phyloP scores from a whole-genome alignment of 2,113 vertebrate species.

The Orientallactaga bullata region DNA sequence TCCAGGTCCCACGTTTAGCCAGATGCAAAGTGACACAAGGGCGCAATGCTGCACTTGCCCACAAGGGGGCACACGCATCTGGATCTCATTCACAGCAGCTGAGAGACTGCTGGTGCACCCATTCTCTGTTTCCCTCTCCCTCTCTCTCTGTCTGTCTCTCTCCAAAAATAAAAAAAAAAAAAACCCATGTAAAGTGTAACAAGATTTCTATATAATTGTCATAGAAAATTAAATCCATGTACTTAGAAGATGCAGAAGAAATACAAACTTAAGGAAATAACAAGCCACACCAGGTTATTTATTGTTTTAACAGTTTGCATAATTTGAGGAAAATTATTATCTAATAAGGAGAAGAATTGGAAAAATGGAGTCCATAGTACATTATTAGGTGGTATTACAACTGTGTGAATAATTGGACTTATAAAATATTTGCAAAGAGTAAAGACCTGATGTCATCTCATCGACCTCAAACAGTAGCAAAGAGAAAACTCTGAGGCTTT shows the following conservation, averaged over 20 bases:
- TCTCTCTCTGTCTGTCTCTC: too few species aligned
- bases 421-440: neutral
- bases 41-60: too few species aligned
- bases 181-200: too few species aligned
- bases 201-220: too few species aligned
- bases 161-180: too few species aligned
- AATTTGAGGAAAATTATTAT: neutral
- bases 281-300: neutral
- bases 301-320: neutral
- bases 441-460: neutral
- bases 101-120: too few species aligned
- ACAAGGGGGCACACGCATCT: too few species aligned
- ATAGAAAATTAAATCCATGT: too few species aligned
- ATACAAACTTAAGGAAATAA: neutral
- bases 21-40: too few species aligned
- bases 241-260: neutral
- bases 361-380: neutral
- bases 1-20: too few species aligned
- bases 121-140: too few species aligned
- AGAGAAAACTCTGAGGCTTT: neutral
- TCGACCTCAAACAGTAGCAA: neutral
- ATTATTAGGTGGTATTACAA: neutral
- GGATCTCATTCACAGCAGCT: too few species aligned
- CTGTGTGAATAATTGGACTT: neutral
- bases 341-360: neutral